Conservation (phyloP, 2,888 invertebrate species). For the Noctua janthe region DNA sequence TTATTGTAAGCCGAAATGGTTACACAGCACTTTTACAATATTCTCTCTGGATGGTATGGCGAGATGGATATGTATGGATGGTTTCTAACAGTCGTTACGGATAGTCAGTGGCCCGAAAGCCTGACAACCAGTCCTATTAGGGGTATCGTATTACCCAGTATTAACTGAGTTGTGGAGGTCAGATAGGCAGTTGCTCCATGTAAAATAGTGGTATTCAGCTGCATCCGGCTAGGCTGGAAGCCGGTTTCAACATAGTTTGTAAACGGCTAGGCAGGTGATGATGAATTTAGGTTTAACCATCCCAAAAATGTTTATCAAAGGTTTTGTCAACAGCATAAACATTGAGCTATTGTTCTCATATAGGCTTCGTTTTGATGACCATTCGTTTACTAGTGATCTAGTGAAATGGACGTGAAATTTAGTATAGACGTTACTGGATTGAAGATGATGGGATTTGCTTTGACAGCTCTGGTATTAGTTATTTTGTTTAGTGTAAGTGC, state of each 20-base stretch:
- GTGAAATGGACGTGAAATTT: conserved; percentile 71
- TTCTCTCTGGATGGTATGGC: background rate
- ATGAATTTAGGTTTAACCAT: conserved; percentile 13
- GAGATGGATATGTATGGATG: no score
- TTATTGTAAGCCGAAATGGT: no score
- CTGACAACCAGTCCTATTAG: no score
- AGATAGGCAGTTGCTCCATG: background rate
- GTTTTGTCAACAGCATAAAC: conserved; percentile 39
- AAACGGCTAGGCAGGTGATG: background rate
- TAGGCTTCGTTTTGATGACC: conserved; percentile 1
- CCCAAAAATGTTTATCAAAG: conserved; percentile 41
- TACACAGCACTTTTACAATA: no score
- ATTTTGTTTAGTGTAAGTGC: conserved; percentile 52
- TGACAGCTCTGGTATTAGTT: conserved; percentile 73
- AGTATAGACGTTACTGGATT: conserved; percentile 65
- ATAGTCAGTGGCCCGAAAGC: no score
- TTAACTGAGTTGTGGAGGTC: background rate
- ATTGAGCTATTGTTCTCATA: conserved; percentile 49
- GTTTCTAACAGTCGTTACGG: no score
- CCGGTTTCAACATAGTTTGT: background rate
- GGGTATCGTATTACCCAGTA: no score
- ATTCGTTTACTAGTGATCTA: conserved; percentile 59
- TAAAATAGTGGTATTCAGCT: background rate
- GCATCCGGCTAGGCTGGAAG: background rate
- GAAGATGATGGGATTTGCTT: conserved; percentile 73